phyloP scores from a whole-genome alignment of 2,113 vertebrate species.

The Campylomormyrus numenius region DNA sequence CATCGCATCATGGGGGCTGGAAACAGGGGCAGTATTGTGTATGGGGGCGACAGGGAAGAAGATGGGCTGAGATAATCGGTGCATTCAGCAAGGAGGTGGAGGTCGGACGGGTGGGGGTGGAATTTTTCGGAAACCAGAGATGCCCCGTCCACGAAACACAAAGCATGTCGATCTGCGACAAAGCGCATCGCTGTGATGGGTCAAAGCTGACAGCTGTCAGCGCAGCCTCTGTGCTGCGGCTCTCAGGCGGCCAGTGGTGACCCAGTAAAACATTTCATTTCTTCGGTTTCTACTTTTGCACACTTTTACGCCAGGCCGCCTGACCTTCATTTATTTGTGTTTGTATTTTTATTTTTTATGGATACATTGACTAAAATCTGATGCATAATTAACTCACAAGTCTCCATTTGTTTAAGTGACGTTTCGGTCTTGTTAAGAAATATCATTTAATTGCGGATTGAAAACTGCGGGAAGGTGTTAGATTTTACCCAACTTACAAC shows the following conservation, averaged over 20 bases:
- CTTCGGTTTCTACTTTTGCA: background rate
- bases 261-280: background rate
- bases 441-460: background rate
- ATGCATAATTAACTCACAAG: background rate
- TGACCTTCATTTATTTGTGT: background rate
- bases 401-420: slow-evolving; percentile 22
- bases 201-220: slow-evolving; percentile 33
- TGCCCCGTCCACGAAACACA: slow-evolving; percentile 24
- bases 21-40: slow-evolving; percentile 8
- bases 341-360: background rate
- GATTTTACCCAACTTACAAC: background rate
- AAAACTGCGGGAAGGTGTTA: background rate
- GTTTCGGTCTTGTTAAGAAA: background rate
- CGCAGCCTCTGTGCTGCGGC: background rate
- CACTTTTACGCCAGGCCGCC: background rate
- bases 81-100: slow-evolving; percentile 20
- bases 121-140: slow-evolving; percentile 41
- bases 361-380: background rate
- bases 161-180: slow-evolving; percentile 31
- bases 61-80: slow-evolving; percentile 1
- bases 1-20: background rate
- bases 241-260: background rate
- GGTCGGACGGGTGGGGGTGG: slow-evolving; percentile 3
- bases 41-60: background rate
- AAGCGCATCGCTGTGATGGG: slow-evolving; percentile 37